Conservation (phyloP, 2,888 invertebrate genomes). For the Calameuta idolon region DNA sequence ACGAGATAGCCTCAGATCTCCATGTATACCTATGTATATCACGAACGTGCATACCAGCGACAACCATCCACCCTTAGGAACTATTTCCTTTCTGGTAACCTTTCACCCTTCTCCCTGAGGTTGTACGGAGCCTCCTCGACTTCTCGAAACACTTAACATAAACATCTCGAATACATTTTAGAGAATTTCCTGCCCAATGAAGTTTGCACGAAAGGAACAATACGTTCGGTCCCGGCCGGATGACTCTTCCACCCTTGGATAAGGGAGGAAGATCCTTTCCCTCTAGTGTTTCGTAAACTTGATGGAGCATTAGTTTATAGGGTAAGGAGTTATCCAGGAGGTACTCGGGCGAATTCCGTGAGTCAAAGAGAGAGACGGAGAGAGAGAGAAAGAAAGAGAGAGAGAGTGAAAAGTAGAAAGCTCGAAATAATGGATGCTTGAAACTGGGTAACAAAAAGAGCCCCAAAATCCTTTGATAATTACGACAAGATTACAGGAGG, state of each 20-base stretch:
- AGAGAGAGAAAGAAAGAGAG: background rate
- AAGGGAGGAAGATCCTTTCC: background rate
- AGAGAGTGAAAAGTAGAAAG: conserved; percentile 1
- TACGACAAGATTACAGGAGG: conserved; percentile 41
- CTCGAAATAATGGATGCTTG: conserved; percentile 16
- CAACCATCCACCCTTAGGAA: background rate
- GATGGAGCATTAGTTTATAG: conserved; percentile 27
- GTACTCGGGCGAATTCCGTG: too few relatives aligned
- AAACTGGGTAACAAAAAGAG: background rate
- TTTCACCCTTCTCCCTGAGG: background rate
- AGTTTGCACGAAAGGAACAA: conserved; percentile 6
- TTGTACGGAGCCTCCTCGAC: background rate
- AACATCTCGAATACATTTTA: conserved; percentile 5
- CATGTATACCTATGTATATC: background rate
- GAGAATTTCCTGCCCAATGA: conserved; percentile 18
- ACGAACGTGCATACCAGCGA: background rate
- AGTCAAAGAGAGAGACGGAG: conserved; percentile 1
- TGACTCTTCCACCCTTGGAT: background rate
- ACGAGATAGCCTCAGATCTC: background rate
- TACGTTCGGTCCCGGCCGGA: background rate
- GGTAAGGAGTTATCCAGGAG: background rate
- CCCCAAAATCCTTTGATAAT: conserved; percentile 48
- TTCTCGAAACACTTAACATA: conserved; percentile 1
- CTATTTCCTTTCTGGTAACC: background rate
- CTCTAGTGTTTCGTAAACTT: conserved; percentile 31